These are phyloP conservation scores for Eupithecia tripunctaria DNA, from an alignment of 2,888 invertebrate species.

Conservation along the genomic window DNA sequence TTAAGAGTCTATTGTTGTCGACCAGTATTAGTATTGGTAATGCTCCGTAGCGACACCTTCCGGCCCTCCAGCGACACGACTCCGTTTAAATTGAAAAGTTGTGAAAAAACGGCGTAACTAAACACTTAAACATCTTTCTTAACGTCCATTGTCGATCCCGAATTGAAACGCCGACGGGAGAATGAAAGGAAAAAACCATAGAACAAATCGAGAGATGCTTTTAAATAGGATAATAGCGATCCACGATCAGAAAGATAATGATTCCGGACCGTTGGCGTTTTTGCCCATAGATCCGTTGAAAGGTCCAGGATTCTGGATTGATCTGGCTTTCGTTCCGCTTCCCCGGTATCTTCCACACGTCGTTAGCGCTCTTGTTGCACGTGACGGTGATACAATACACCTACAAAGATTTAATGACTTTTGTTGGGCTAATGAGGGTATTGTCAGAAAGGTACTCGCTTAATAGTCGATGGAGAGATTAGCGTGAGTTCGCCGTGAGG, in stretches of 20 bases:
- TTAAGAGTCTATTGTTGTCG: constrained; percentile 56
- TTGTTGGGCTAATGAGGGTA: constrained; percentile 78
- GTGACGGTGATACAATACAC: constrained; percentile 74
- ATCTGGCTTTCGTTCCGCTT: constrained; percentile 80
- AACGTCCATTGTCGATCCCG: constrained; percentile 78
- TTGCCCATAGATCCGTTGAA: constrained; percentile 71
- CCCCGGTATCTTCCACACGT: constrained; percentile 81
- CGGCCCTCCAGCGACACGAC: constrained; percentile 79
- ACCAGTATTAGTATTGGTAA: constrained; percentile 76
- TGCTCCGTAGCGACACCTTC: constrained; percentile 81
- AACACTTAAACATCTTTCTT: constrained; percentile 84
- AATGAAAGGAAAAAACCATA: constrained; percentile 74
- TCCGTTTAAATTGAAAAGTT: constrained; percentile 81
- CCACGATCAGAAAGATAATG: constrained; percentile 83
- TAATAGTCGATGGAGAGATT: constrained; percentile 73
- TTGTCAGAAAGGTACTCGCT: constrained; percentile 70
- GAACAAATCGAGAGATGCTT: constrained; percentile 84
- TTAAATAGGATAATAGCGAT: constrained; percentile 84
- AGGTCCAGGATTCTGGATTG: constrained; percentile 71
- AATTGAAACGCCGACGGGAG: constrained; percentile 79
- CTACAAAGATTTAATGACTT: constrained; percentile 76
- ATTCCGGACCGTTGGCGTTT: constrained; percentile 76
- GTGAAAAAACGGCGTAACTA: constrained; percentile 83
- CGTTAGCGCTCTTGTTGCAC: constrained; percentile 79
- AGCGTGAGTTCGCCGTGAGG: constrained; percentile 64